Evolutionary conservation across 2,888 invertebrate genomes (phyloP).

Genomic region (Myopa tessellatipennis): DNA sequence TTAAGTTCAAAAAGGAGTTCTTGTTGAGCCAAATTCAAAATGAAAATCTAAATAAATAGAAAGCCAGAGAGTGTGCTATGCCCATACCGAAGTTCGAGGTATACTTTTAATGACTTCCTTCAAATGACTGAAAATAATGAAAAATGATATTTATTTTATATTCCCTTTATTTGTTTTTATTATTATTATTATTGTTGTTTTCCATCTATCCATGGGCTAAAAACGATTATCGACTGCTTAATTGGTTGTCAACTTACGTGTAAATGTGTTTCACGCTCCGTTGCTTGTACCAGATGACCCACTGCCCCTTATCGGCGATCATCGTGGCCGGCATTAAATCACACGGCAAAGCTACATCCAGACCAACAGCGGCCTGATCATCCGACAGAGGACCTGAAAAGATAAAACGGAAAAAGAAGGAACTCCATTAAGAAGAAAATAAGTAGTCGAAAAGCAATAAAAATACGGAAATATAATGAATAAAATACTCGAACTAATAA

Average conservation of each 20-base stretch:
- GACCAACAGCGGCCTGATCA: conserved; percentile 76
- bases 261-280: conserved; percentile 78
- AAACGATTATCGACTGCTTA: neutral
- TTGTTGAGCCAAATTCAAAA: too few relatives aligned
- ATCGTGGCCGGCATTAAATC: conserved; percentile 77
- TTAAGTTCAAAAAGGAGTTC: too few relatives aligned
- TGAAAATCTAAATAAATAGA: too few relatives aligned
- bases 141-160: too few relatives aligned
- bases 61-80: too few relatives aligned
- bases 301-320: conserved; percentile 77
- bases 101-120: too few relatives aligned
- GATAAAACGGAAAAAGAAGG: neutral
- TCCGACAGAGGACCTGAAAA: conserved; percentile 67
- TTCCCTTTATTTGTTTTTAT: too few relatives aligned
- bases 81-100: too few relatives aligned
- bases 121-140: too few relatives aligned
- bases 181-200: neutral
- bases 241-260: conserved; percentile 72
- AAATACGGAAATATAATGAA: neutral
- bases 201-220: neutral
- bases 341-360: conserved; percentile 81
- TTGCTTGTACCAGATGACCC: conserved; percentile 87
- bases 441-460: neutral
- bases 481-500: neutral
- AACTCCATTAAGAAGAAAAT: conserved; percentile 8